Base-by-base conservation (phyloP, 2,888 invertebrate genomes). In the Bombylius discolor region DNA sequence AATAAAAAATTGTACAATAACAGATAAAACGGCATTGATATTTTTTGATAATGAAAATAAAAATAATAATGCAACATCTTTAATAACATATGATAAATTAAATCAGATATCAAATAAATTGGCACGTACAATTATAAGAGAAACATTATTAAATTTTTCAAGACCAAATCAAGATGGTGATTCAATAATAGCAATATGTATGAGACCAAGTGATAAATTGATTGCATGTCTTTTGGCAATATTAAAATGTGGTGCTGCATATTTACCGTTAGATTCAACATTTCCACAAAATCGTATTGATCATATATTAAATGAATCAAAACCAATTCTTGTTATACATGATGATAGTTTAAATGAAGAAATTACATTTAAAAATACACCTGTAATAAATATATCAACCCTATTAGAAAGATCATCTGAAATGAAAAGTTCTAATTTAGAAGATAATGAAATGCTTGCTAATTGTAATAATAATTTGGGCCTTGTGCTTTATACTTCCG, bases 221-320 rank as follows among this genome's bases (percentile, higher is more conserved):
- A 79, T 90, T 9, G 76, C 81, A 39, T 74, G 83, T 0, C 72
- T 93, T 31, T 70, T 92, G 59, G 82, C 87, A 1, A 81, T 85
- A 52, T 83, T 89, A 81, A 90, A 91, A 73, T 78, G 85, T 0
- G 91, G 92, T 0, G 87, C 86, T 14, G 87, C 90, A 0, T 93
- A 93, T 72, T 76, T 92, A 53, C 92, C 93, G 0, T 77, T 93
- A 64, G 91, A 91, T 67, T 81, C 83, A 0, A 79, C 78, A 44
- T 80, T 80, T 62, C 91, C 92, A 0, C 79, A 79, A 34, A 79
- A 81, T 4, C 79, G 92, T 62, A 80, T 90, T 49, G 78, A 81
- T 31, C 88, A 90, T 65, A 90, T 92, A 54, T 68, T 91, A 13
- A 74, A 78, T 31, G 90, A 90, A 68, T 80, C 89, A 0, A 78